Evolutionary conservation across 2,113 vertebrate genomes (phyloP), one percentile per base, ranked within the genome.

Genomic region (Syrmaticus mikado): DNA sequence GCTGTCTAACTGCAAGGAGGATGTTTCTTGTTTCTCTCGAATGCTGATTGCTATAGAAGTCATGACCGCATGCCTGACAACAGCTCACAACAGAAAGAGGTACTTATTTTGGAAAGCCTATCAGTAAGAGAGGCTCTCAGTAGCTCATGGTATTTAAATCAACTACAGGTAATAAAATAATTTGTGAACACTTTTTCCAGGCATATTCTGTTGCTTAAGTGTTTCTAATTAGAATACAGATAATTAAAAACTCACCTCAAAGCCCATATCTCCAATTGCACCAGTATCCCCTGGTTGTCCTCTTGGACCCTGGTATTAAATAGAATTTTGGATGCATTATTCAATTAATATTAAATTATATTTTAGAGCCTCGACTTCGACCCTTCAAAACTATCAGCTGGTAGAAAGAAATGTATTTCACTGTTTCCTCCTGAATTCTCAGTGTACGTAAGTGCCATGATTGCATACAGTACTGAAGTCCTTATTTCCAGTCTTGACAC

Each of bases 221-320:
- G 18, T 36, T 78, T 76, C 8, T 57, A 82, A 91, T 28, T 77
- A 80, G 18, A 87, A 86, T 5, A 18, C 4, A 77, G 40, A 75
- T 34, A 1, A 48, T 58, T 64, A 71, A 89, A 88, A 77, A 48
- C 92, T 97, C 97, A 99, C 99, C 98, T 99, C 99, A 94, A 87
- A 88, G 27, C 99, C 99, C 81, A 96, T 98, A 94, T 99, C 99
- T 97, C 99, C 99, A 93, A 97, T 87, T 87, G 98, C 96, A 81
- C 99, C 99, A 92, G 94, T 73, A 41, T 99, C 98, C 55, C 99
- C 99, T 65, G 97, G 97, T 38, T 97, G 97, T 94, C 99, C 99
- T 97, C 97, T 98, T 71, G 97, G 96, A 81, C 99, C 99, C 99
- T 99, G 94, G 19, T 87, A 83, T 95, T 87, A 93, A 96, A 93